phyloP scores from a whole-genome alignment of 2,888 invertebrate species.

The Thymelicus acteon region DNA sequence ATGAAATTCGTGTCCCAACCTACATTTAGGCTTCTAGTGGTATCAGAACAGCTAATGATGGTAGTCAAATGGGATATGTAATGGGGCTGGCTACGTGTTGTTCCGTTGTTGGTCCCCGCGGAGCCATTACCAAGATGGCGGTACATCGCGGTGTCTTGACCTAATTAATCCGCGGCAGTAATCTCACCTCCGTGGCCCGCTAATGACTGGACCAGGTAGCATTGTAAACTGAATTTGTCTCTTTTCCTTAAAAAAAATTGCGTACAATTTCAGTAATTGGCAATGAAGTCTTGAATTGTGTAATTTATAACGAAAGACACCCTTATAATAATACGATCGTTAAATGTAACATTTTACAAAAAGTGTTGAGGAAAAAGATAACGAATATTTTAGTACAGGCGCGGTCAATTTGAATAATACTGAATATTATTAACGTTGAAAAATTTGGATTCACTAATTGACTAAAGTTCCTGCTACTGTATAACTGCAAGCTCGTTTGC shows the following conservation, averaged over 20 bases:
- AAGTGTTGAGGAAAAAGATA: background rate
- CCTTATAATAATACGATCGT: background rate
- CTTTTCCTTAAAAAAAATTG: too few relatives aligned
- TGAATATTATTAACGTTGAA: background rate
- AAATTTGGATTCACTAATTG: background rate
- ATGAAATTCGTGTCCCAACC: too few relatives aligned
- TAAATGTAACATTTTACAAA: background rate
- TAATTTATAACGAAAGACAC: too few relatives aligned
- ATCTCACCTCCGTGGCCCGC: background rate
- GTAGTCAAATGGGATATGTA: too few relatives aligned
- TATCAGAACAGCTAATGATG: too few relatives aligned
- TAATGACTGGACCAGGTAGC: background rate
- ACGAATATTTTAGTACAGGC: background rate
- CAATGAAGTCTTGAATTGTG: too few relatives aligned
- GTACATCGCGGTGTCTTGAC: background rate
- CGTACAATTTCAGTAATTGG: too few relatives aligned
- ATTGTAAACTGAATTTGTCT: too few relatives aligned
- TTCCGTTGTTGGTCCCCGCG: background rate
- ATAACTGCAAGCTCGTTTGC: too few relatives aligned
- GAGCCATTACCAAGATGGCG: background rate
- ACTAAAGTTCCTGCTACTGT: too few relatives aligned
- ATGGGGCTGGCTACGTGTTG: background rate
- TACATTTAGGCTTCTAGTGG: too few relatives aligned
- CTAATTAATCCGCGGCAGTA: background rate
- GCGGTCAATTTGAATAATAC: conserved; percentile 1